Evolutionary conservation across 2,113 vertebrate species (phyloP), one percentile per base, ranked within the genome.

Genomic region (Hyperopisus bebe): DNA sequence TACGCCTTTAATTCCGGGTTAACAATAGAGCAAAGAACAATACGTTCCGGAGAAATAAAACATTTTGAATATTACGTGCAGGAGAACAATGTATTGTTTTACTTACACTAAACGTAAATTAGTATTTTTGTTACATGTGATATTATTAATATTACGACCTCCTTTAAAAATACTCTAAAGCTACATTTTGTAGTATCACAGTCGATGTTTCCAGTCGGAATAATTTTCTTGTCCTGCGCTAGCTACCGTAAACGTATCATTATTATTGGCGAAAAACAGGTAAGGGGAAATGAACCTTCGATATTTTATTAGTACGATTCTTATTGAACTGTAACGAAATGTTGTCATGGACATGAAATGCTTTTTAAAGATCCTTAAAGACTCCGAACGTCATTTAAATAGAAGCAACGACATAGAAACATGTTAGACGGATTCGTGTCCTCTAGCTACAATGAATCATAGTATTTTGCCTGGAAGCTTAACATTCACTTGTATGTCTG

Each of bases 1-100:
- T 89, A 88, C 48, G 55, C 1, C 77, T 2, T 35, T 0, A 5
- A 2, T 66, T 92, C 92, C 94, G 94, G 31, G 88, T 87, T 90
- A 88, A 66, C 46, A 55, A n/a, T 15, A 1, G 17, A 47, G 7
- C 15, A 13, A 6, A 55, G 7, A 83, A 53, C 24, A 80, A 9
- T 42, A 42, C 48, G 88, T 89, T 89, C 88, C 88, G 27, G 4
- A 35, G 44, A 46, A 55, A 39, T 83, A 39, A 19, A 88, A 19
- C n/a, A 42, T 74, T 48, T 87, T 39, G 15, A 31, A 87, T 17
- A 51, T 27, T 53, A 53, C 48, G 39, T n/a, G 44, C 42, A 87
- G 17, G 6, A 47, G 39, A 31, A 39, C 35, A 15, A 21, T 53
- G 11, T 39, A 53, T 31, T 87, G 7, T 55, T n/a, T 86, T 51